Base-by-base conservation (phyloP, 2,797 vertebrate genomes). In the Champsocephalus esox region DNA sequence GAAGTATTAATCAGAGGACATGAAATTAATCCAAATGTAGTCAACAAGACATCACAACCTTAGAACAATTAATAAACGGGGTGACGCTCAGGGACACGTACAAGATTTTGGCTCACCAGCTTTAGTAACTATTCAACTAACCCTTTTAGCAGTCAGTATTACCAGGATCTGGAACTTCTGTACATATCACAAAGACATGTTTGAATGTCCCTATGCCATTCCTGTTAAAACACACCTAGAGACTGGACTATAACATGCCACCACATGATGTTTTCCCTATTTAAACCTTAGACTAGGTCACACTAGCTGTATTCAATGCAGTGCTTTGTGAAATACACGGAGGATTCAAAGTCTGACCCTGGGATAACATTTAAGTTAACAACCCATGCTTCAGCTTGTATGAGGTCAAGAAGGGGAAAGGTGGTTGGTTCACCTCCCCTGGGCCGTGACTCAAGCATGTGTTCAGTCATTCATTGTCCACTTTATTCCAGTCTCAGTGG, bases 1-100 rank as follows among this genome's bases (percentile, higher is more conserved):
- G 44, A 34, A 32, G 54, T 77, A 56, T 71, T 79, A 65, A 80
- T 84, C 62, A 61, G 66, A 75, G 34, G 73, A 77, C 67, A 70
- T 69, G 32, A 75, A 77, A 58, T 54, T 2, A 24, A 41, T 77
- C 38, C 16, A 34, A 34, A 58, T 77, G 57, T 21, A 63, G 52
- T 77, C 24, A 58, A 55, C 52, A 70, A 52, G 10, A 62, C 14
- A 34, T 57, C 41, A 71, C 58, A 72, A 73, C 60, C 28, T 28
- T 28, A 5, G 28, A 28, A 28, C 28, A 28, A 28, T 28, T 28
- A 21, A 50, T 51, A 46, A 55, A 62, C 54, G 41, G 16, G 16
- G 32, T 67, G 69, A 75, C 28, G 69, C 46, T 57, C 19, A 55
- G 32, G 8, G 43, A 55, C 3, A 0, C 2, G 4, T 16, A 16